Evolutionary conservation across 2,888 invertebrate species (phyloP).

Genomic region (Alentia gelatinosa): DNA sequence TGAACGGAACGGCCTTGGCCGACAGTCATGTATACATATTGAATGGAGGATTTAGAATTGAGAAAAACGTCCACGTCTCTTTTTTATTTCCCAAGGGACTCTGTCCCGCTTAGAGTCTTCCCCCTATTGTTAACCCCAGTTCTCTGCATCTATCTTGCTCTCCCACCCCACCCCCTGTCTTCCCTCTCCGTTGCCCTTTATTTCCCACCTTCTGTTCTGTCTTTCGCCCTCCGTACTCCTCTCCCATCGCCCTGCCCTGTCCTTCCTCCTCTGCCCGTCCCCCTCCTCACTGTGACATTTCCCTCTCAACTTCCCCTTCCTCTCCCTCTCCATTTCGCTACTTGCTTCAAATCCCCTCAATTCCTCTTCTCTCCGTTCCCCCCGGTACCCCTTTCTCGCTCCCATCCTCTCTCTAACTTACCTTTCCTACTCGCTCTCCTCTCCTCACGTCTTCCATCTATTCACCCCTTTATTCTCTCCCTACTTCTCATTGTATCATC

Average conservation of each 20-base stretch:
- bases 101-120: neutral
- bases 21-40: too few relatives aligned
- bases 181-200: neutral
- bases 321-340: too few relatives aligned
- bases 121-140: neutral
- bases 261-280: neutral
- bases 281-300: too few relatives aligned
- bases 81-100: neutral
- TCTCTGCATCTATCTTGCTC: neutral
- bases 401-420: neutral
- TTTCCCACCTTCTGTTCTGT: too few relatives aligned
- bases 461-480: neutral
- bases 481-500: neutral
- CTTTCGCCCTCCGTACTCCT: too few relatives aligned
- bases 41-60: neutral
- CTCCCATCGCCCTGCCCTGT: neutral
- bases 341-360: too few relatives aligned
- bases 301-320: too few relatives aligned
- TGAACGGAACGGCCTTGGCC: too few relatives aligned
- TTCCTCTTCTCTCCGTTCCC: too few relatives aligned
- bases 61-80: neutral
- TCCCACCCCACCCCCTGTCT: neutral
- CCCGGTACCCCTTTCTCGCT: too few relatives aligned
- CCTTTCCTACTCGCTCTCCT: neutral
- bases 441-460: neutral